A percentile compares a stretch with the other conserved stretches of the same genome.
These are phyloP conservation scores for Girardinichthys multiradiatus DNA, from an alignment of 2,113 vertebrate genomes.

Conservation along the genomic window DNA sequence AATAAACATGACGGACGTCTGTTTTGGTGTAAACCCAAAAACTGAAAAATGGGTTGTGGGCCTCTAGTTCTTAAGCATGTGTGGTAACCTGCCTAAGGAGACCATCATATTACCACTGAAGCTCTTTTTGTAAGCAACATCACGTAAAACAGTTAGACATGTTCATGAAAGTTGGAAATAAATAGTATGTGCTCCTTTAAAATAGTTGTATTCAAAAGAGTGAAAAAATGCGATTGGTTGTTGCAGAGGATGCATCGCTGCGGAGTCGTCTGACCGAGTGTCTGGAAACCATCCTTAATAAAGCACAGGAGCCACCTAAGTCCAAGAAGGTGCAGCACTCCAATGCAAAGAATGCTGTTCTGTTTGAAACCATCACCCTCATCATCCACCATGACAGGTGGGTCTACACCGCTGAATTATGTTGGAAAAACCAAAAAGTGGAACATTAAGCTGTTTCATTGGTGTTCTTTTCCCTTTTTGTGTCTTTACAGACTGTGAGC, in stretches of 20 bases:
- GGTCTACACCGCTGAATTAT: background rate
- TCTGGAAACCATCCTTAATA: conserved; percentile 92
- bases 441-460: no score
- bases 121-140: background rate
- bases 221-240: background rate
- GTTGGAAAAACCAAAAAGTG: background rate
- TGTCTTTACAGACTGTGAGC: no score
- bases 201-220: background rate
- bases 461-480: no score
- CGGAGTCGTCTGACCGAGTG: conserved; percentile 90
- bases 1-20: no score
- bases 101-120: background rate
- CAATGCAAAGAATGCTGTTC: conserved; percentile 93
- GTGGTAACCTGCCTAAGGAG: background rate
- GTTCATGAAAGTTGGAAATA: no score
- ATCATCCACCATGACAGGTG: conserved; percentile 92
- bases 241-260: conserved; percentile 84
- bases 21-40: no score
- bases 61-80: no score
- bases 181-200: no score
- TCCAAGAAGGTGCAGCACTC: conserved; percentile 97
- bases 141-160: no score
- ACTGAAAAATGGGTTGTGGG: no score
- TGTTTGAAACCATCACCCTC: conserved; percentile 93
- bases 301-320: conserved; percentile 93